Evolutionary conservation across 2,888 invertebrate species (phyloP), one percentile per base, ranked within the genome.

Genomic region (Celastrina argiolus): DNA sequence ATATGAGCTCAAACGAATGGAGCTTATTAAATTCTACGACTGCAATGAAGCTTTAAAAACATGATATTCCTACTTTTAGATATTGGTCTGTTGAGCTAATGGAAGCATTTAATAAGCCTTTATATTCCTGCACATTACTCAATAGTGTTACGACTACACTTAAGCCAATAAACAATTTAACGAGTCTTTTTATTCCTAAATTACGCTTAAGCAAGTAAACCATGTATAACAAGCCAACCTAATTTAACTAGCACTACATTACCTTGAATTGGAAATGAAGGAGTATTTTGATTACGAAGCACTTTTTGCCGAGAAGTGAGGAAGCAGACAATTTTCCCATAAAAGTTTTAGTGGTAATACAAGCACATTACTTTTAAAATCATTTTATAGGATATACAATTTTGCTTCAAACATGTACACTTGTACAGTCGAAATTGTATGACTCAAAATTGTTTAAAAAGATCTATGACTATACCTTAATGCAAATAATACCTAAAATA

Each of bases 231-330:
- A 45, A 45, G 45, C 45, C 18, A 45, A 45, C 18, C 45, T 45
- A 45, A 18, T 45, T 45, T 2, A 45, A 45, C 45, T n/a, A n/a
- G n/a, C n/a, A n/a, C n/a, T n/a, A 36, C 10, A 36, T 36, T 36
- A 51, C 22, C 51, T 51, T 51, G 51, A 51, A 51, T 22, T 22
- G 51, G 51, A 51, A 51, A 51, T 51, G 51, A 51, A 22, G 51
- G 51, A 4, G 22, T 51, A 51, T 51, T 51, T 51, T 51, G 51
- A 51, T 51, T 51, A 51, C 51, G 1, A 22, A 51, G 51, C 51
- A 51, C 51, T 51, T 51, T 51, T 51, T 45, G 8, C 16, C 10
- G 5, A 16, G 18, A 45, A 45, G 10, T 45, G 18, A 51, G 51
- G 51, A 51, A 22, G 5, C 22, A 51, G 51, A 51, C 51, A 51